Evolutionary conservation across 1,140 invertebrate species (phyloP), one percentile per base, ranked within the genome.

Genomic region (Ruditapes philippinarum): DNA sequence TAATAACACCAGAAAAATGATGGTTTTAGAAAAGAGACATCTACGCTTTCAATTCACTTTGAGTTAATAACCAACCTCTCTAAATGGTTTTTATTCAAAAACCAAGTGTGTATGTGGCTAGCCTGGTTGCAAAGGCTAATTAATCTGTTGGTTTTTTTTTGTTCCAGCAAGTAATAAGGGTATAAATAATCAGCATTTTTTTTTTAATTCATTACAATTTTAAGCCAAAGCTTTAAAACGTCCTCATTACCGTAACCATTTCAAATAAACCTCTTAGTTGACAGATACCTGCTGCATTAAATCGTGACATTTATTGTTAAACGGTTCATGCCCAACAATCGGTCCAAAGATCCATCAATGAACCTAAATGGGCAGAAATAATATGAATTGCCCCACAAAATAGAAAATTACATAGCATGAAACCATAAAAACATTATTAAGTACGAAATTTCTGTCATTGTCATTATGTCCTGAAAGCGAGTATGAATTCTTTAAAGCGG

Each of bases 371-470:
- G 38, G 40, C 42, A 51, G 74, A 78, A 78, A 78, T 78, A 78
- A 49, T 49, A 45, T 78, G 33, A 78, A 78, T 78, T 78, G 40
- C 42, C 49, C n/a, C 28, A 31, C 49, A 78, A 78, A 78, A 78
- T 78, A 78, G 74, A 78, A 78, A 78, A 78, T 78, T 51, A 78
- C 74, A 51, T 54, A 78, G 42, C 74, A 51, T 78, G 49, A 51
- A 45, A n/a, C 74, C 74, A 78, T 78, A 78, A 78, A 74, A 49
- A 19, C 49, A n/a, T 62, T 7, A n/a, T 62, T 22, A 22, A 62
- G 57, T 62, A 70, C 33, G 33, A 65, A 5, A 31, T 36, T 36
- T 65, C 60, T 31, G 28, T 70, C 65, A 38, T 70, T 14, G 28
- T 70, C 65, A 70, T 70, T 70, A 70, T 40, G 33, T 70, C 3